Base-by-base conservation (phyloP, 2,888 invertebrate species). In the Sturmia bella region DNA sequence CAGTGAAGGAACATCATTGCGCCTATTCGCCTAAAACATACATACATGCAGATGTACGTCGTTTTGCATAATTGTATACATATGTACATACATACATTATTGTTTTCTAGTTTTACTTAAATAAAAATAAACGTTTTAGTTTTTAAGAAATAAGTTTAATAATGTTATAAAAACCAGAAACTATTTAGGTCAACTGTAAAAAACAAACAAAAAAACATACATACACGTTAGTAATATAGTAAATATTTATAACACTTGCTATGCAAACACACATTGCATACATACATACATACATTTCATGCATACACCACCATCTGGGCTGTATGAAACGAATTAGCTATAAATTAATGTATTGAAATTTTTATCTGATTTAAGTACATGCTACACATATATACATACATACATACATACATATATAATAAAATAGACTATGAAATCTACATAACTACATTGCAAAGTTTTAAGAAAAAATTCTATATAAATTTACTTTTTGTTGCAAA, bases 51-150 rank as follows among this genome's bases (percentile, higher is more conserved):
- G 57, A 57, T 73, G 37, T 68, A 27, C 17, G 19, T 21, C 11
- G 32, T 32, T 32, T 32, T 32, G 32, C 9, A 7, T 74, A 56
- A 37, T 13, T 63, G 15, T 74, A 57, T 57, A 59, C 15, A 45
- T 52, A 7, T 72, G 59, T 19, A 76, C n/a, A 68, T 83, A 45
- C 76, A 64, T 59, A 79, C 32, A 63, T 76, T 81, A 77, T 84
- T 84, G 84, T 84, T 84, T 83, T 84, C 81, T 84, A 84, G 83
- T 84, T 84, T 81, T 84, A 83, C 61, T 52, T 56, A 70, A 56
- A 70, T 32, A 39, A 52, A 69, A 37, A 37, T 13, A 76, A 70
- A 57, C 37, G 50, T 15, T 50, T 39, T 64, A 59, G 21, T 39
- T 19, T 63, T 1, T 64, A 59, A 69, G 68, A 74, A 72, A 21